phyloP scores from a whole-genome alignment of 2,797 vertebrate species.

The Tragopan temminckii region DNA sequence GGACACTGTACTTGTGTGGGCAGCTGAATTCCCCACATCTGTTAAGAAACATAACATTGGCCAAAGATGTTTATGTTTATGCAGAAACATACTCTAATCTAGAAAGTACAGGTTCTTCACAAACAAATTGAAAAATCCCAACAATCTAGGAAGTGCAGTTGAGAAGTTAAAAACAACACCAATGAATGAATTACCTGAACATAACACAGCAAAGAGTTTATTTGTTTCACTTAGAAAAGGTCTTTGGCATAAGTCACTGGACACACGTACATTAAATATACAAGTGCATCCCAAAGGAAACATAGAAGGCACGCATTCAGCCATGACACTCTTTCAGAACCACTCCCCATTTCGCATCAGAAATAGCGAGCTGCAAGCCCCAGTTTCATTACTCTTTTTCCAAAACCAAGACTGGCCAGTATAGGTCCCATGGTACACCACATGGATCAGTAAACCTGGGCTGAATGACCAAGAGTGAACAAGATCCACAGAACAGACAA shows the following conservation, averaged over 20 bases:
- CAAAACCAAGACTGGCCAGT: neutral
- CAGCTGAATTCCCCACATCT: neutral
- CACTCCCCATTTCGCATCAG: neutral
- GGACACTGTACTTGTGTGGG: neutral
- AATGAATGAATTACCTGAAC: neutral
- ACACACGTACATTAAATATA: constrained; percentile 36
- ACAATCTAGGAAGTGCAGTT: neutral
- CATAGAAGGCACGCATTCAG: neutral
- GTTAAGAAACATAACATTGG: neutral
- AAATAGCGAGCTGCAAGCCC: accelerated
- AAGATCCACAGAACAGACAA: accelerated
- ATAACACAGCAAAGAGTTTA: constrained; percentile 44
- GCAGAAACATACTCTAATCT: neutral
- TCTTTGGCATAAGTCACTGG: neutral
- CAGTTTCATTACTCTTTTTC: neutral
- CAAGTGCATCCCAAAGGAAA: constrained; percentile 13
- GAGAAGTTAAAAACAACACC: neutral
- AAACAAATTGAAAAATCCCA: neutral
- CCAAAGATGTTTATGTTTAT: neutral
- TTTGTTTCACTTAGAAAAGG: constrained; percentile 66
- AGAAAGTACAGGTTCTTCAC: neutral
- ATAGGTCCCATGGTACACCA: accelerated
- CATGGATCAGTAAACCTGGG: neutral
- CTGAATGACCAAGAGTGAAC: neutral
- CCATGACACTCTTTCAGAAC: constrained; percentile 4